Evolutionary conservation across 2,888 invertebrate genomes (phyloP).

Genomic region (Nephrotoma flavescens): DNA sequence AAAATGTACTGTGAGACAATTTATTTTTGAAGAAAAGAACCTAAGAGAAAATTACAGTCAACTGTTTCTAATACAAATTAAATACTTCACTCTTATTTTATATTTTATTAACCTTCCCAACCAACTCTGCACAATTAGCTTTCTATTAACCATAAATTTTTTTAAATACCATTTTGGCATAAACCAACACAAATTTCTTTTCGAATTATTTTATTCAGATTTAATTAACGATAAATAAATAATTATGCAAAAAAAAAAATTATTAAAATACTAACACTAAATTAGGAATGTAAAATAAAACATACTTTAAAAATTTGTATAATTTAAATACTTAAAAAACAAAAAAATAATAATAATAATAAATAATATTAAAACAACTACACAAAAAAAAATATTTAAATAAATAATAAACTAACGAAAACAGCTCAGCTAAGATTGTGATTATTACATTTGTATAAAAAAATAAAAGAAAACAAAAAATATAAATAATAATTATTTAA

Average conservation of each 20-base stretch:
- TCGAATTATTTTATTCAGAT: background rate
- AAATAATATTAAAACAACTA: constrained; percentile 1
- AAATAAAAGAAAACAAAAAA: constrained; percentile 5
- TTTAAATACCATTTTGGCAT: background rate
- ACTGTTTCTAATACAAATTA: no score
- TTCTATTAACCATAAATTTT: background rate
- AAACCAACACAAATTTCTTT: background rate
- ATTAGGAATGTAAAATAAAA: background rate
- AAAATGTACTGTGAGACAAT: no score
- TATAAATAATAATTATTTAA: constrained; percentile 5
- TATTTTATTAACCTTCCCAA: background rate
- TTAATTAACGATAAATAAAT: background rate
- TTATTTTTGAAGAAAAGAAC: no score
- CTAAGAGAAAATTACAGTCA: no score
- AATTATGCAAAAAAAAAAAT: background rate
- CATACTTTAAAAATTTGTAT: background rate
- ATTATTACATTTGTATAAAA: constrained; percentile 9
- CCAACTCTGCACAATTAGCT: background rate
- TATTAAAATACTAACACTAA: background rate
- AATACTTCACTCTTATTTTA: no score
- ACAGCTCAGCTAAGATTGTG: constrained; percentile 13
- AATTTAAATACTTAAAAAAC: background rate
- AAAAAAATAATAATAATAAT: background rate
- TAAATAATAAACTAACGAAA: constrained; percentile 2
- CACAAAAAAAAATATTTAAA: background rate